phyloP scores from a whole-genome alignment of 2,797 vertebrate species.

The Dallia pectoralis region DNA sequence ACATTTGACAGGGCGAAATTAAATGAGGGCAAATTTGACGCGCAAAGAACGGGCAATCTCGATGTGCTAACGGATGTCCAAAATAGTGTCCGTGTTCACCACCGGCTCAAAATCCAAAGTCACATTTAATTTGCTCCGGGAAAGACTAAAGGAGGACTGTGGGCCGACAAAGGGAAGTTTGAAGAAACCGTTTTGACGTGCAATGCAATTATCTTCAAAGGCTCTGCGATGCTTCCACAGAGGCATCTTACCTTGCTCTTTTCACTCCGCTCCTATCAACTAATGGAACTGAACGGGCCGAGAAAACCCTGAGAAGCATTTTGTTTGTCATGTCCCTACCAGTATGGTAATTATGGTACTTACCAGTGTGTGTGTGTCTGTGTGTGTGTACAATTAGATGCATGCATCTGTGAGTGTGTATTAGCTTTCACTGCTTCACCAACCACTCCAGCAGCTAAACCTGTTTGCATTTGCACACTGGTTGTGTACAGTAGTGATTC shows the following conservation, averaged over 20 bases:
- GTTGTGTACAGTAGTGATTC: background rate
- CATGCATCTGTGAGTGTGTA: too few species aligned
- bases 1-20: too few species aligned
- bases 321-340: background rate
- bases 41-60: too few species aligned
- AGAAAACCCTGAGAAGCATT: background rate
- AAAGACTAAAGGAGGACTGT: background rate
- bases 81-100: slow-evolving; percentile 32
- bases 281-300: background rate
- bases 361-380: background rate
- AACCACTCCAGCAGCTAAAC: too few species aligned
- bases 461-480: too few species aligned
- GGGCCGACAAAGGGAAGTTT: slow-evolving; percentile 24
- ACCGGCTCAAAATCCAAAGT: background rate
- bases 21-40: too few species aligned
- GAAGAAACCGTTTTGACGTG: background rate
- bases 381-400: background rate
- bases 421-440: too few species aligned
- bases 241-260: background rate
- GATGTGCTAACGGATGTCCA: too few species aligned
- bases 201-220: background rate
- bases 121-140: background rate
- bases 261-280: background rate
- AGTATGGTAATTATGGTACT: background rate
- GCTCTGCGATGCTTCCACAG: background rate